Evolutionary conservation across 2,888 invertebrate species (phyloP).

Genomic region (Cylindroiulus punctatus): DNA sequence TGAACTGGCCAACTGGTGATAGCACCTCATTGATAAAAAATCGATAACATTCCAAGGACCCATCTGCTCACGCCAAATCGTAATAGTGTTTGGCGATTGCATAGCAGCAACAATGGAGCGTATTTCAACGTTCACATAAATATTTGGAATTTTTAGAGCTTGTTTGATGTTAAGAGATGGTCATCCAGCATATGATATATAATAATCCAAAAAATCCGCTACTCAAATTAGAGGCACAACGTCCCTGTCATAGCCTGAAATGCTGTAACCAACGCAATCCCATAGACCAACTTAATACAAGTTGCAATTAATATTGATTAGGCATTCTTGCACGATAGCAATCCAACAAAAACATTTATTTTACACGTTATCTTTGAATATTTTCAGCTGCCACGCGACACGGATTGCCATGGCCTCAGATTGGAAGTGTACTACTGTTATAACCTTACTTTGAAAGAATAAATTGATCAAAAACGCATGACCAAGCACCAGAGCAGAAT

Average conservation of each 20-base stretch:
- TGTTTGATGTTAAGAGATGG: neutral
- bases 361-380: neutral
- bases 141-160: neutral
- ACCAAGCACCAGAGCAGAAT: neutral
- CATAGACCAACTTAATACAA: too few relatives aligned
- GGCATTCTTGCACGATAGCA: neutral
- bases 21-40: neutral
- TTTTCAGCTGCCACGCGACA: neutral
- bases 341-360: neutral
- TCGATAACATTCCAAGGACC: slow-evolving; percentile 10
- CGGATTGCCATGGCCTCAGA: neutral
- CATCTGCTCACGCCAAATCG: slow-evolving; percentile 1
- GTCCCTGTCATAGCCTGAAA: too few relatives aligned
- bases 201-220: neutral
- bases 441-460: too few relatives aligned
- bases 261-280: too few relatives aligned
- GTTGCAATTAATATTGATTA: neutral
- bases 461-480: neutral
- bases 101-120: neutral
- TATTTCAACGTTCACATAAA: neutral
- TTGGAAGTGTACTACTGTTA: neutral
- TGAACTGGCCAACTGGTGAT: neutral
- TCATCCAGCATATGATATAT: neutral
- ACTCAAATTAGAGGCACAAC: too few relatives aligned
- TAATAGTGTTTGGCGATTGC: slow-evolving; percentile 7